These are phyloP conservation scores for Drosophila longiperda DNA, from an alignment of 2,888 invertebrate species.

Conservation along the genomic window DNA sequence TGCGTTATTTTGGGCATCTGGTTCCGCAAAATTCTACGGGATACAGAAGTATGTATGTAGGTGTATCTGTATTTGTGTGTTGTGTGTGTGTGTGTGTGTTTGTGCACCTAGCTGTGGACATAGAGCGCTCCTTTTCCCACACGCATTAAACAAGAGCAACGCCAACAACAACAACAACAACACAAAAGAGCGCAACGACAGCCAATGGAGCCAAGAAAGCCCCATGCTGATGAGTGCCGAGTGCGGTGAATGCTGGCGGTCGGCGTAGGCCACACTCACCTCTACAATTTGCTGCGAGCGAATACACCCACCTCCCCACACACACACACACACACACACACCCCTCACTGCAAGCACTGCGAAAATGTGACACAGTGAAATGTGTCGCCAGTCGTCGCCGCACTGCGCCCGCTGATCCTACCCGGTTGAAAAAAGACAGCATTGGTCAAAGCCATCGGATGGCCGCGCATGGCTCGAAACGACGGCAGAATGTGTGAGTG, in stretches of 20 bases:
- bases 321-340: background rate
- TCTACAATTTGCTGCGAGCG: conserved; percentile 1
- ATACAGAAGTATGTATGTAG: background rate
- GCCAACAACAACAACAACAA: conserved; percentile 10
- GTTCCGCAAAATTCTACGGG: background rate
- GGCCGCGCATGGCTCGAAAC: conserved; percentile 67
- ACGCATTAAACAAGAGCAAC: conserved; percentile 40
- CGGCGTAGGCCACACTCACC: conserved; percentile 24
- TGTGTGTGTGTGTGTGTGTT: background rate
- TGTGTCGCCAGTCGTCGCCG: conserved; percentile 51
- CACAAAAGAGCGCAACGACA: conserved; percentile 21
- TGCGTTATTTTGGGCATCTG: background rate
- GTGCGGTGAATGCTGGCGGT: conserved; percentile 55
- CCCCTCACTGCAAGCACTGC: background rate
- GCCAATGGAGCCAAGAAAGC: conserved; percentile 54
- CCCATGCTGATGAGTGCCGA: conserved; percentile 53
- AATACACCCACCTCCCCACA: background rate
- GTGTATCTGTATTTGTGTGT: background rate
- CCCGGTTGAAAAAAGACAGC: conserved; percentile 53
- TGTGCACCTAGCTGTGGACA: conserved; percentile 11
- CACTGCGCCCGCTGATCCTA: conserved; percentile 15
- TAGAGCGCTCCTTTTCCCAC: conserved; percentile 63
- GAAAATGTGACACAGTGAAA: conserved; percentile 53
- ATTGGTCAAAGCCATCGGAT: conserved; percentile 71
- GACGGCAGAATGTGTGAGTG: conserved; percentile 5